Evolutionary conservation across 2,113 vertebrate genomes (phyloP), one percentile per base, ranked within the genome.

Genomic region (Symphodus melops): DNA sequence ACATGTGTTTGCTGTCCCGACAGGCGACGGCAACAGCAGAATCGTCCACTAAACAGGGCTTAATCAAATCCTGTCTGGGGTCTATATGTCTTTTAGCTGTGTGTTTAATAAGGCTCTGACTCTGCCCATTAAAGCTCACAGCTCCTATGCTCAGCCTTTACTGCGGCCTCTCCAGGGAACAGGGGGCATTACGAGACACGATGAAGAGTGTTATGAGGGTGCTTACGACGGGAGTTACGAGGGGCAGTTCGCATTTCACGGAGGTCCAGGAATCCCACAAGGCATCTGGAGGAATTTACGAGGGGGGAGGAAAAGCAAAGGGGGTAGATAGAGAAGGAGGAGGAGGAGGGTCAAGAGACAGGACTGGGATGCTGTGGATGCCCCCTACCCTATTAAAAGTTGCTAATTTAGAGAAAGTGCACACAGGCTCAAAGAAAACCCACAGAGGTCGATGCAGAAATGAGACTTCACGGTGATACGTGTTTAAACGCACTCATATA

Each of bases 261-360:
- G 91, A 93, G 90, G 91, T 91, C 89, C 84, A 87, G 90, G 88
- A 92, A 90, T 90, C 91, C 88, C 90, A 87, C 76, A 82, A 85
- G 92, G 89, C 91, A 90, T 91, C 86, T 91, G 89, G 83, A 91
- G 91, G 90, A 90, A 91, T 93, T 92, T 92, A 93, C 66, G 84
- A 92, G 85, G 59, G 69, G 74, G 80, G 72, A 81, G 80, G 78
- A 67, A 72, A 59, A 82, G 77, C 33, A 57, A 75, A 76, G 64
- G 65, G 51, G 65, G 51, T 12, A 73, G 37, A 8, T 13, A n/a
- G 48, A 36, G 59, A 46, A 44, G 70, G 66, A 41, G 39, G 39
- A 48, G 46, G 16, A 48, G 16, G 46, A 19, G 46, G 46, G 46
- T 16, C 37, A 73, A 65, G 79, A 42, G 75, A 65, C n/a, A n/a